These are phyloP conservation scores for Sphaeramia orbicularis DNA, from an alignment of 2,797 vertebrate species.

Conservation along the genomic window DNA sequence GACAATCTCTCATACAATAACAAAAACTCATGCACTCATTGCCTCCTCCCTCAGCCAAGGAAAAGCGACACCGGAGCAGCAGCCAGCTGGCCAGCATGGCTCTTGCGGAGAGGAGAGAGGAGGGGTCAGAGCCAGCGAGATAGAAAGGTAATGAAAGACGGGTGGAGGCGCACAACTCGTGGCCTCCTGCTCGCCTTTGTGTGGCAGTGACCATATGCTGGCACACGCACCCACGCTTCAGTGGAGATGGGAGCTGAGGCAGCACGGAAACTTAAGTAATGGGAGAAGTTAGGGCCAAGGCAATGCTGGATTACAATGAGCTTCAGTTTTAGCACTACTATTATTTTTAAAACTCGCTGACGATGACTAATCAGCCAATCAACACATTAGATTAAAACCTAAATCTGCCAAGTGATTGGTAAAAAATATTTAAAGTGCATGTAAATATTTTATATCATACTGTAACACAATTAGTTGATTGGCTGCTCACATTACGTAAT, in stretches of 20 bases:
- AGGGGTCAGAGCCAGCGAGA: slow-evolving; percentile 71
- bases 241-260: slow-evolving; percentile 64
- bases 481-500: slow-evolving; percentile 54
- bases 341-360: slow-evolving; percentile 63
- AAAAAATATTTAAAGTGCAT: slow-evolving; percentile 15
- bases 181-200: slow-evolving; percentile 67
- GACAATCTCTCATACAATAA: slow-evolving; percentile 50
- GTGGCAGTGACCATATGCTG: slow-evolving; percentile 70
- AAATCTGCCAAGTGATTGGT: slow-evolving; percentile 31
- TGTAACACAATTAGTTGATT: slow-evolving; percentile 56
- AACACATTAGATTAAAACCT: slow-evolving; percentile 26
- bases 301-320: slow-evolving; percentile 63
- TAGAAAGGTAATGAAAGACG: slow-evolving; percentile 86
- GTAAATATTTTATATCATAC: slow-evolving; percentile 48
- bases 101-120: slow-evolving; percentile 31
- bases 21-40: slow-evolving; percentile 45
- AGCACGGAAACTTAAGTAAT: slow-evolving; percentile 81
- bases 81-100: slow-evolving; percentile 78
- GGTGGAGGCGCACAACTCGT: slow-evolving; percentile 54
- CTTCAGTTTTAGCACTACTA: slow-evolving; percentile 59
- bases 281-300: slow-evolving; percentile 70
- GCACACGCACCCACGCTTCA: slow-evolving; percentile 63
- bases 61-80: slow-evolving; percentile 81
- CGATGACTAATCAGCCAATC: slow-evolving; percentile 15
- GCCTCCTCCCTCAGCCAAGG: slow-evolving; percentile 54